These are phyloP conservation scores for Homarus gammarus DNA, from an alignment of 2,888 invertebrate genomes.

Conservation along the genomic window DNA sequence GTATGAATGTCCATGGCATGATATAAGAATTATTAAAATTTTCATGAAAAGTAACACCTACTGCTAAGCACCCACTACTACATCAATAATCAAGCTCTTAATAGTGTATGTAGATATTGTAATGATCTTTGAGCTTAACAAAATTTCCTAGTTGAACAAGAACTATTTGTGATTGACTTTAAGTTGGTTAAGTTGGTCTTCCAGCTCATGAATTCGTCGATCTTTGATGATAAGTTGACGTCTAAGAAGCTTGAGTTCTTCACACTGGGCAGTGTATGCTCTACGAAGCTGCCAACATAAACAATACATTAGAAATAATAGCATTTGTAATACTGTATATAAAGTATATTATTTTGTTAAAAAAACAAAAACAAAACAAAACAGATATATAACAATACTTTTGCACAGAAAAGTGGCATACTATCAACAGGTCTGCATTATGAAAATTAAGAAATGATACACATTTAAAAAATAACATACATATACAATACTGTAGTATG, in stretches of 20 bases:
- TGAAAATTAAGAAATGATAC: not conserved
- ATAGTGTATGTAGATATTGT: not conserved
- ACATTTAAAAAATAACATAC: not conserved
- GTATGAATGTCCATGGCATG: not conserved
- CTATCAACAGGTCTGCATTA: not conserved
- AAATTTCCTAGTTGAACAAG: not conserved
- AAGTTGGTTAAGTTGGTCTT: slow-evolving; percentile 64
- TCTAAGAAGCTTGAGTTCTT: slow-evolving; percentile 70
- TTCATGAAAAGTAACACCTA: not conserved
- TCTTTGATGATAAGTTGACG: slow-evolving; percentile 73
- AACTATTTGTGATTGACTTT: slow-evolving; percentile 41
- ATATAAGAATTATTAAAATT: not conserved
- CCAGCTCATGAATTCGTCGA: slow-evolving; percentile 61
- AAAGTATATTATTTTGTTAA: not conserved
- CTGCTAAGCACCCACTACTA: not conserved
- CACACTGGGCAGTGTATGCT: slow-evolving; percentile 75
- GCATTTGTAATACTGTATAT: not conserved
- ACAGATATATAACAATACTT: not conserved
- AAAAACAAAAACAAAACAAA: not conserved
- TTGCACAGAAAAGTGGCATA: not conserved
- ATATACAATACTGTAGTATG: too few species aligned
- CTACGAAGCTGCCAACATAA: slow-evolving; percentile 48
- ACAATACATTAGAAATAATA: not conserved
- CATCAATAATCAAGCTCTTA: not conserved
- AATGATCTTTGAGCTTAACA: slow-evolving; percentile 14